These are phyloP conservation scores for Neofelis nebulosa DNA, from an alignment of 2,113 vertebrate genomes.

Conservation along the genomic window DNA sequence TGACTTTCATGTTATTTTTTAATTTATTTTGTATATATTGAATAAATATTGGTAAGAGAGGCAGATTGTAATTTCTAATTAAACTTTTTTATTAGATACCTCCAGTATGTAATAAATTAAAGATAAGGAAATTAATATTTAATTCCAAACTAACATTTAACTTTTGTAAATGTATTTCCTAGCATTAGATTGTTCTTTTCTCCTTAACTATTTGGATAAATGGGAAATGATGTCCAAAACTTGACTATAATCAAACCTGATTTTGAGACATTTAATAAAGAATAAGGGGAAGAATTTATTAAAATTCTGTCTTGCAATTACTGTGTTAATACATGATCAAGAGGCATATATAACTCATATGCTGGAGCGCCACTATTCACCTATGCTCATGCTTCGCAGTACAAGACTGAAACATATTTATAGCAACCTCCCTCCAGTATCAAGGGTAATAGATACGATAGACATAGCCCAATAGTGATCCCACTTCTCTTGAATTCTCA, in stretches of 20 bases:
- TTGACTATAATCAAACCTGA: not conserved
- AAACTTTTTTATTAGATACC: not conserved
- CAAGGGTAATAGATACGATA: not conserved
- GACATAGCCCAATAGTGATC: not conserved
- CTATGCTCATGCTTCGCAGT: not conserved
- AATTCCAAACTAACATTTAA: conserved; percentile 22
- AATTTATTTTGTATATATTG: not conserved
- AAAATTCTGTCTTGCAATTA: conserved; percentile 22
- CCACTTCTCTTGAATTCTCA: not conserved
- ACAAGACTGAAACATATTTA: not conserved
- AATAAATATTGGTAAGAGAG: not conserved
- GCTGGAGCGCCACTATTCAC: not conserved
- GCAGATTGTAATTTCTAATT: not conserved
- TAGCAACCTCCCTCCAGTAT: not conserved
- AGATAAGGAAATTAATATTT: not conserved
- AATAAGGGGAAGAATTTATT: not conserved
- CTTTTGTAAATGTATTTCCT: conserved; percentile 2
- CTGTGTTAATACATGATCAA: conserved; percentile 19
- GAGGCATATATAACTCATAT: conserved; percentile 57
- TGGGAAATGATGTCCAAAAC: not conserved
- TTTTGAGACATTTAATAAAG: not conserved
- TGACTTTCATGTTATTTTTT: not conserved
- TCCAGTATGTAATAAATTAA: not conserved
- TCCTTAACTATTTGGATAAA: not conserved
- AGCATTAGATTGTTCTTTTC: not conserved